These are phyloP conservation scores for Poecilobothrus nobilitatus DNA, from an alignment of 2,888 invertebrate genomes.

Conservation along the genomic window DNA sequence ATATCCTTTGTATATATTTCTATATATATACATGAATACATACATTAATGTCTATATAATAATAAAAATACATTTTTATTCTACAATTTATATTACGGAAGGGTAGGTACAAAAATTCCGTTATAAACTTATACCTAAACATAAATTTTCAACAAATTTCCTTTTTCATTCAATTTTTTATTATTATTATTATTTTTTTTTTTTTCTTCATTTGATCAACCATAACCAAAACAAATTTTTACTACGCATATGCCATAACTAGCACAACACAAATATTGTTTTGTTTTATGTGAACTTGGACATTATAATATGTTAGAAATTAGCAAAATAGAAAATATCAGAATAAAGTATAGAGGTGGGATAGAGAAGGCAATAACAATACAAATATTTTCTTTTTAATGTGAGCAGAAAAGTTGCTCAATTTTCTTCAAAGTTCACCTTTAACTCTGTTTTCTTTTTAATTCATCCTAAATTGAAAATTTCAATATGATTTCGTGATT, in stretches of 20 bases:
- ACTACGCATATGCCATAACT: slow-evolving; percentile 4
- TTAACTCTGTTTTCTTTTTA: too few species aligned
- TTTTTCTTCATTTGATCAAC: background rate
- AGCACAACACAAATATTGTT: background rate
- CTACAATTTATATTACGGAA: background rate
- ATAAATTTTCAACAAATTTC: background rate
- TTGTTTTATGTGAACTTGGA: background rate
- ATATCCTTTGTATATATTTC: too few species aligned
- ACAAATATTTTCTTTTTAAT: background rate
- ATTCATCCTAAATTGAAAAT: too few species aligned
- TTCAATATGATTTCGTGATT: too few species aligned
- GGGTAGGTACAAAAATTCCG: too few species aligned
- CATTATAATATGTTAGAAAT: background rate
- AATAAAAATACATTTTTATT: background rate
- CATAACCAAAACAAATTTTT: background rate
- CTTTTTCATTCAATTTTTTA: too few species aligned
- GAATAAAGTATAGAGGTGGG: too few species aligned
- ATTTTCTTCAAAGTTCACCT: too few species aligned
- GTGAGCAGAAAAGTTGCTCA: background rate
- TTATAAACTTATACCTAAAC: background rate
- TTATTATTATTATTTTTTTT: too few species aligned
- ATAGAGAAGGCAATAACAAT: background rate
- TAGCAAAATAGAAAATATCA: background rate
- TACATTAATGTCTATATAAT: too few species aligned
- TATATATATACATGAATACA: too few species aligned